These are phyloP conservation scores for Altica lythri DNA, from an alignment of 2,888 invertebrate species.

Conservation along the genomic window DNA sequence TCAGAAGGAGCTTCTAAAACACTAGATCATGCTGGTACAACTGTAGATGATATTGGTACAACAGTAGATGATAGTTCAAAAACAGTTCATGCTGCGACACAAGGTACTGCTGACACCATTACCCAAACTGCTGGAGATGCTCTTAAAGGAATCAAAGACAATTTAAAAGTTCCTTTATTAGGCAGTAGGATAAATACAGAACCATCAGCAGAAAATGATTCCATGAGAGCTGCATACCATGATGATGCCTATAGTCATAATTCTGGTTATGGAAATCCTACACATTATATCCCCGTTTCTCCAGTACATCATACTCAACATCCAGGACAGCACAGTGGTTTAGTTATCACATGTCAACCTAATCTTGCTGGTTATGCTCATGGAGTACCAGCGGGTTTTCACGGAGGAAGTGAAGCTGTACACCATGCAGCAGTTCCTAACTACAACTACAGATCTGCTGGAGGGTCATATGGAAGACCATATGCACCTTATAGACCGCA, in stretches of 20 bases:
- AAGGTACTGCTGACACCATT: not conserved
- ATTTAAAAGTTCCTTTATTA: not conserved
- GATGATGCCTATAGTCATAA: conserved; percentile 10
- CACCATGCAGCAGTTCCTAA: not conserved
- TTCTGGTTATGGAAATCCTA: conserved; percentile 19
- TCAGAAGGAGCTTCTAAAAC: too few species aligned
- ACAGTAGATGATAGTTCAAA: too few species aligned
- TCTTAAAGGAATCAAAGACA: too few species aligned
- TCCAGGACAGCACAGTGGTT: conserved; percentile 53
- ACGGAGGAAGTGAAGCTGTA: conserved; percentile 22
- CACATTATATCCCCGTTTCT: conserved; percentile 13
- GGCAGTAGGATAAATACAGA: not conserved
- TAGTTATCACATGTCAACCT: conserved; percentile 57
- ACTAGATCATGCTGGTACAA: too few species aligned
- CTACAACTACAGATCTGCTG: conserved; percentile 35
- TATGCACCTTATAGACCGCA: conserved; percentile 29
- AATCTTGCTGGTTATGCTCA: conserved; percentile 54
- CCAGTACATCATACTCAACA: conserved; percentile 33
- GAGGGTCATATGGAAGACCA: conserved; percentile 29
- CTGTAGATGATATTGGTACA: too few species aligned
- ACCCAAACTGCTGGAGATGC: not conserved
- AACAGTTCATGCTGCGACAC: too few species aligned
- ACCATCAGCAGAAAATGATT: not conserved
- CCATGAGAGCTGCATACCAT: conserved; percentile 19
- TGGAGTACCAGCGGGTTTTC: conserved; percentile 28